Base-by-base conservation (phyloP, 2,888 invertebrate genomes). In the Xanthia icteritia region DNA sequence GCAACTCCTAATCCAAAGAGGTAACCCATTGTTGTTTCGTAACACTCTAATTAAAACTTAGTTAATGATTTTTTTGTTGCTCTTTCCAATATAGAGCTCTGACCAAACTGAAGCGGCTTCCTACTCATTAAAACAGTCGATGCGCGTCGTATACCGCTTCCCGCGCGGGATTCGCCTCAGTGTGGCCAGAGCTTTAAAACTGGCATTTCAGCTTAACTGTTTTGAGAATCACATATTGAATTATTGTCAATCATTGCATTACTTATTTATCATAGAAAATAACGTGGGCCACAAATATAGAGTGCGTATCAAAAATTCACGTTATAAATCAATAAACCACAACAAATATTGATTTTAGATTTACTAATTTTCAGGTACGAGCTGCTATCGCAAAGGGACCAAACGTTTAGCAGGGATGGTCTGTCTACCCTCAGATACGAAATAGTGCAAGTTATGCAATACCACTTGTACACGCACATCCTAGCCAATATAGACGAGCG, bases 1-100 rank as follows among this genome's bases (percentile, higher is more conserved):
- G 98, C 99, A 89, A 97, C 98, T 90, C 98, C 99, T 6, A 99
- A 99, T 96, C 99, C 99, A 23, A 98, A 98, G 94, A 97, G 99
- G 98, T 98, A 91, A 60, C 20, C 17, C 31, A 39, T 39, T 36
- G 5, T 17, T 68, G 11, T 11, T 54, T n/a, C n/a, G 13, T n/a
- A 11, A 5, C 23, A 54, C n/a, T 20, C 6, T 6, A 8, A 17
- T 48, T 48, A 20, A 48, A 23, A 20, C 23, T 51, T 51, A 3
- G 20, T 20, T 20, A 51, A 2, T 23, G 23, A 51, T 23, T 23
- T 51, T 51, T 8, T 23, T 23, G 51, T 51, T 9, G 9, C 23
- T 51, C 51, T 51, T 23, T 23, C 51, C 51, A 51, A 0, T 23
- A 51, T 6, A 51, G 51, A 51, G 20, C 51, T 51, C 51, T 20